Evolutionary conservation across 2,797 vertebrate species (phyloP).

Genomic region (Scyliorhinus canicula): DNA sequence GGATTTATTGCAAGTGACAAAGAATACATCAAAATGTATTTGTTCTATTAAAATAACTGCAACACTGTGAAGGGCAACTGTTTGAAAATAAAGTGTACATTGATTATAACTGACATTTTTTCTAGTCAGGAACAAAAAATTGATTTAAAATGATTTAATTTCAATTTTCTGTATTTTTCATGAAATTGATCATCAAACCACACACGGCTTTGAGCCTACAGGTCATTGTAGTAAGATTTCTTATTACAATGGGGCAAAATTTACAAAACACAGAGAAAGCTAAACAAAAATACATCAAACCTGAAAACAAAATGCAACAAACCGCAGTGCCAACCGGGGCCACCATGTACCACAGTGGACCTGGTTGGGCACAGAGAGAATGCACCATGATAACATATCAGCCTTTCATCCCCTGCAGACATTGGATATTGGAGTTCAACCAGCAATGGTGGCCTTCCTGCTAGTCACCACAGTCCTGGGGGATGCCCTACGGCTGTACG

Average conservation of each 20-base stretch:
- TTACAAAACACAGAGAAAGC: background rate
- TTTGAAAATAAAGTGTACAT: conserved; percentile 8
- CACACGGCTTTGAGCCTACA: too few relatives aligned
- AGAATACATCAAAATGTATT: background rate
- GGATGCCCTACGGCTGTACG: too few relatives aligned
- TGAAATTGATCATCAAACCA: background rate
- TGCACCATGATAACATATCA: too few relatives aligned
- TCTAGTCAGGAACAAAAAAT: background rate
- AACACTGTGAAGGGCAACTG: background rate
- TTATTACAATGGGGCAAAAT: background rate
- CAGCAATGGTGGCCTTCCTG: too few relatives aligned
- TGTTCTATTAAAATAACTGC: conserved; percentile 17
- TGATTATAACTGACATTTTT: background rate
- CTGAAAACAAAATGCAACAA: background rate
- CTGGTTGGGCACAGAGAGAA: too few relatives aligned
- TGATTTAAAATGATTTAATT: conserved; percentile 25
- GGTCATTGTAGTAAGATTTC: background rate
- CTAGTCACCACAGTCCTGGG: too few relatives aligned
- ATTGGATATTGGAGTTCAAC: too few relatives aligned
- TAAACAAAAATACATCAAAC: background rate
- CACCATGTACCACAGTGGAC: too few relatives aligned
- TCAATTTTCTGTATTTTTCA: background rate
- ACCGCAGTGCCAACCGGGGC: too few relatives aligned
- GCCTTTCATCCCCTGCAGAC: too few relatives aligned
- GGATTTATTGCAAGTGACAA: background rate